These are phyloP conservation scores for Serranus cabrilla DNA, from an alignment of 2,797 vertebrate genomes.

Conservation along the genomic window DNA sequence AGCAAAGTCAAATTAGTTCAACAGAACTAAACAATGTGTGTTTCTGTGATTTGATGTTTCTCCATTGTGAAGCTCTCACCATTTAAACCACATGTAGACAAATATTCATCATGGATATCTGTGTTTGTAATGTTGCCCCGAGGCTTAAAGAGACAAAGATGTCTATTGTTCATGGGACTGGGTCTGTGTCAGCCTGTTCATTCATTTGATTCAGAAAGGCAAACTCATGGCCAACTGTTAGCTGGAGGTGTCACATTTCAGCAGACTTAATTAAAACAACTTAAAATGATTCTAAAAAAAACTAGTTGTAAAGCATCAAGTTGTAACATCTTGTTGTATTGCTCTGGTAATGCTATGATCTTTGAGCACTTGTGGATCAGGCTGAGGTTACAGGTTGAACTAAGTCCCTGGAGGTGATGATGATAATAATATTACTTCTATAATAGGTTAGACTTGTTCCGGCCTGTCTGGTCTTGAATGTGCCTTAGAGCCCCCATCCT, in stretches of 20 bases:
- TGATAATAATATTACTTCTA: conserved; percentile 69
- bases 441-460: conserved; percentile 73
- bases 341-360: conserved; percentile 60
- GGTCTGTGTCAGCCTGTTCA: conserved; percentile 8
- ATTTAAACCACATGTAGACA: conserved; percentile 12
- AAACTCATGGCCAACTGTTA: conserved; percentile 16
- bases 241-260: conserved; percentile 69
- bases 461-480: conserved; percentile 77
- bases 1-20: neutral
- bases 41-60: neutral
- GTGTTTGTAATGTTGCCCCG: neutral
- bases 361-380: conserved; percentile 80
- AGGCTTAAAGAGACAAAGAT: neutral
- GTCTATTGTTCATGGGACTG: neutral
- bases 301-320: conserved; percentile 9
- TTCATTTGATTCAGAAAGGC: conserved; percentile 3
- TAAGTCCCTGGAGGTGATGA: conserved; percentile 69
- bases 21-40: neutral
- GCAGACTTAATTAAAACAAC: conserved; percentile 38
- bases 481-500: conserved; percentile 70
- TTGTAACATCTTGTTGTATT: conserved; percentile 45
- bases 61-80: neutral
- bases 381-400: conserved; percentile 68
- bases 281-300: conserved; percentile 22
- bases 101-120: conserved; percentile 19